These are phyloP conservation scores for Eledone cirrhosa DNA, from an alignment of 2,888 invertebrate genomes.

Conservation along the genomic window DNA sequence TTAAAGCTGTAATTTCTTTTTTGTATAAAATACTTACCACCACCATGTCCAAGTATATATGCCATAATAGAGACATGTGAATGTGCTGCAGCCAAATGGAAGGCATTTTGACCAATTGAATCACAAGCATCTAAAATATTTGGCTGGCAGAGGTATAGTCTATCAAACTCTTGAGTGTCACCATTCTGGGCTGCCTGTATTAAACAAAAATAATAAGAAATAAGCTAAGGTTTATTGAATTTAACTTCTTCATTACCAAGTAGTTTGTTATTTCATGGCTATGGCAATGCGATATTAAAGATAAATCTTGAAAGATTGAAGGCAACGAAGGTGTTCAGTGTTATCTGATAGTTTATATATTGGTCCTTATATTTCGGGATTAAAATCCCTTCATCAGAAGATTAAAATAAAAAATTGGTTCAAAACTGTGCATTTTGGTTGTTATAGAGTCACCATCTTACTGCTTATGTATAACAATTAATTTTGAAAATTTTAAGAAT, in stretches of 20 bases:
- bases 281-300: slow-evolving; percentile 14
- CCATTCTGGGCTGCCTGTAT: slow-evolving; percentile 84
- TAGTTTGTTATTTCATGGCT: neutral
- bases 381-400: too few species aligned
- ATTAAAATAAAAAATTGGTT: too few species aligned
- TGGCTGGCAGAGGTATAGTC: slow-evolving; percentile 79
- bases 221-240: neutral
- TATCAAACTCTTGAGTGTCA: slow-evolving; percentile 82
- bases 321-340: too few species aligned
- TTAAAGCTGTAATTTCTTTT: neutral
- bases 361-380: too few species aligned
- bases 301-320: slow-evolving; percentile 16
- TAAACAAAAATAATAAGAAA: too few species aligned
- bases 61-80: slow-evolving; percentile 81
- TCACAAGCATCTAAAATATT: slow-evolving; percentile 78
- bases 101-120: slow-evolving; percentile 78
- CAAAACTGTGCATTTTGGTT: too few species aligned
- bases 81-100: slow-evolving; percentile 82
- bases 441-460: too few species aligned
- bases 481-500: too few species aligned
- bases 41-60: slow-evolving; percentile 78
- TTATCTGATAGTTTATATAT: too few species aligned
- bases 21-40: slow-evolving; percentile 71
- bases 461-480: too few species aligned
- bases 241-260: neutral